Evolutionary conservation across 2,888 invertebrate species (phyloP).

Genomic region (Galeruca laticollis): DNA sequence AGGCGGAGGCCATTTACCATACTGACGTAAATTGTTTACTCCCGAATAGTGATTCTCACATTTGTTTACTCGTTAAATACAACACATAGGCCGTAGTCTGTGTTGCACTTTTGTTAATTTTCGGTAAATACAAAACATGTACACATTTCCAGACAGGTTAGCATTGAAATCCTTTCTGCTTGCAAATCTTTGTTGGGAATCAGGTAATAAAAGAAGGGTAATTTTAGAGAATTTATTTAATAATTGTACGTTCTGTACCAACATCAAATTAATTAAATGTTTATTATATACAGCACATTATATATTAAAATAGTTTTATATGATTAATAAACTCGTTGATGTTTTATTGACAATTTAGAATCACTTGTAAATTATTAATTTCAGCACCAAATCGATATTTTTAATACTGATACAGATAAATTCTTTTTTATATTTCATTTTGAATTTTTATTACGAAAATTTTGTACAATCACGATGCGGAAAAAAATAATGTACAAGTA

Average conservation of each 20-base stretch:
- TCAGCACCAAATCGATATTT: constrained; percentile 47
- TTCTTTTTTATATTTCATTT: constrained; percentile 51
- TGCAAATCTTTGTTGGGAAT: neutral
- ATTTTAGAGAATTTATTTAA: constrained; percentile 59
- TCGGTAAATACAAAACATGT: too few relatives aligned
- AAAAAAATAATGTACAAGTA: constrained; percentile 53
- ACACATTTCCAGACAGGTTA: too few relatives aligned
- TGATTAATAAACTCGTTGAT: constrained; percentile 60
- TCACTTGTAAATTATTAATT: constrained; percentile 52
- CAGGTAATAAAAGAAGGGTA: constrained; percentile 21
- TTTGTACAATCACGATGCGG: constrained; percentile 60
- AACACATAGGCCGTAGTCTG: too few relatives aligned
- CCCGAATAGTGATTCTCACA: too few relatives aligned
- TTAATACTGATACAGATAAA: constrained; percentile 63
- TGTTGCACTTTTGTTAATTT: too few relatives aligned
- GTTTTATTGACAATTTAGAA: constrained; percentile 58
- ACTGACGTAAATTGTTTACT: too few relatives aligned
- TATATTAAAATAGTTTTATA: constrained; percentile 66
- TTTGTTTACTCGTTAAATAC: too few relatives aligned
- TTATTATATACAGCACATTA: constrained; percentile 64
- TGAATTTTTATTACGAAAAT: constrained; percentile 56
- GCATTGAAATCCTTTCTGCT: too few relatives aligned
- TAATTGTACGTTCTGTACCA: constrained; percentile 66
- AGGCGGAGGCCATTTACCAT: too few relatives aligned
- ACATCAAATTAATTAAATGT: constrained; percentile 64